Evolutionary conservation across 2,888 invertebrate species (phyloP), one percentile per base, ranked within the genome.

Genomic region (Cremastobaeus sp.): DNA sequence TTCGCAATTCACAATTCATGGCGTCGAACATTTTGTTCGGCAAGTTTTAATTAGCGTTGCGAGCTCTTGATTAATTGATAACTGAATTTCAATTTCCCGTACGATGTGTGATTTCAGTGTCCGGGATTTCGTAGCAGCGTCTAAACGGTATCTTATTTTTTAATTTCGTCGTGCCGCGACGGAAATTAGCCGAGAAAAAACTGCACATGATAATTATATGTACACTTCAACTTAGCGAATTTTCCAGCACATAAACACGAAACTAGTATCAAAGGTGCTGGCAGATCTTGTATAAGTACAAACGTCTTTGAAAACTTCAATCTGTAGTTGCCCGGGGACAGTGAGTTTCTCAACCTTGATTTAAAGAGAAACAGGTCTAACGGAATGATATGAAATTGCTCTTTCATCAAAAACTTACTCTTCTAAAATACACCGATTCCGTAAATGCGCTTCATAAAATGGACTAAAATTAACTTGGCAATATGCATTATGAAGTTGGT

Each of bases 331-430:
- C 74, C 74, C 35, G 66, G 37, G 66, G 74, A 55, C 74, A 74
- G 60, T 66, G 50, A 74, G 74, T 74, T 74, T 65, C 69, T 65
- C 65, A 70, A 59, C 74, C 66, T 74, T 70, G 69, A 65, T 69
- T 74, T 69, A 74, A 69, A 70, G 60, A 45, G 60, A 74, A 70
- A 74, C 70, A 66, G 70, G 55, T 70, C 65, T 70, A 62, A 70
- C 54, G 66, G 74, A 74, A 70, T 70, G 50, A 30, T 62, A 70
- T 52, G 70, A 66, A 70, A 74, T 74, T 70, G 74, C 66, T 74
- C 70, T 74, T 74, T 74, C 74, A 74, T 70, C 66, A 70, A 66
- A 60, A 70, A 74, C 62, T 70, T 55, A 62, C 48, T 70, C 50
- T 48, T 21, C 54, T 54, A 59, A 70, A 74, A 66, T 37, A 57